Evolutionary conservation across 1,140 invertebrate genomes (phyloP), one percentile per base, ranked within the genome.

Genomic region (Bombus waltoni): DNA sequence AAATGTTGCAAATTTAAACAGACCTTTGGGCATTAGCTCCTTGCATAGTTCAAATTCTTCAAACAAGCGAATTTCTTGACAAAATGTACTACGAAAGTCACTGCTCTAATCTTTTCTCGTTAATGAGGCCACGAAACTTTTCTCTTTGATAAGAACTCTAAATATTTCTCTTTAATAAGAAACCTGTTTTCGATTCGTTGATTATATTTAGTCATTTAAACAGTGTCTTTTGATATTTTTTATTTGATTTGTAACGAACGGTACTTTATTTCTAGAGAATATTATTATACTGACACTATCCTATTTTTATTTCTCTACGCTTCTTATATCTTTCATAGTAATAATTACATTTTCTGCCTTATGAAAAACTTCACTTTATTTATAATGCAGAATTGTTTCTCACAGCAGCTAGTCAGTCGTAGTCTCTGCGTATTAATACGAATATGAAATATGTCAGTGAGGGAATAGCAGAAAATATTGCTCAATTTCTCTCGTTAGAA

Each of bases 1-100:
- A 65, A 65, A 66, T 75, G 32, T 75, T 90, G 88, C 90, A 92
- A 90, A 87, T 89, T 89, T 90, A 83, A 88, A 47, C 32, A 22
- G 38, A 47, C 22, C 71, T 81, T 79, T 77, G 22, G n/a, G 10
- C 15, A 6, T 11, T 40, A 40, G 9, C 38, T 13, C 25, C 40
- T 65, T 35, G 1, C 18, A 53, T 22, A 32, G 72, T 70, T 59
- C n/a, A 78, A 83, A 87, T 87, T 81, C 59, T 32, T 62, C 66
- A 3, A 38, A 6, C 18, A 38, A 28, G 28, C 18, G 13, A 72
- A 86, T 86, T 86, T 88, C 57, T 75, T 66, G 88, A 75, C 86
- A 47, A 82, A 72, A 71, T n/a, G 32, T 32, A 71, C 18, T 65
- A 22, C 11, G 32, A 47, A 47, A 25, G 13, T n/a, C 42, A 10